Evolutionary conservation across 1,140 invertebrate species (phyloP).

Genomic region (Sitophilus oryzae): DNA sequence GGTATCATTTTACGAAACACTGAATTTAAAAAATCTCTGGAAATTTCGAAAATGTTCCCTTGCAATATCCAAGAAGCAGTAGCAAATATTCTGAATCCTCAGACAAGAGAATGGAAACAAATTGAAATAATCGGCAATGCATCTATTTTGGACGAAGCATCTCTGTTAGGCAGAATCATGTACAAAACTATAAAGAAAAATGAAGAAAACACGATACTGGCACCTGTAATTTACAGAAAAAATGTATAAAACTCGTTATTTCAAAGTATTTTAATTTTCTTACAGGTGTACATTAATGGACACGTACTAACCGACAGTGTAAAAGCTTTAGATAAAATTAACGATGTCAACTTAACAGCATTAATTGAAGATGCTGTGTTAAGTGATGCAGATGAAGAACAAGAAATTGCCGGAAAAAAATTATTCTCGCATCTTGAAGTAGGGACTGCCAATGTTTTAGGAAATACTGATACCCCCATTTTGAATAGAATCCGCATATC

Average conservation of each 20-base stretch:
- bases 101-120: constrained; percentile 21
- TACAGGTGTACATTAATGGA: constrained; percentile 26
- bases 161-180: constrained; percentile 25
- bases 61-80: constrained; percentile 29
- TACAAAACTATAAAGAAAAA: constrained; percentile 28
- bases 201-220: constrained; percentile 24
- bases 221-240: not conserved
- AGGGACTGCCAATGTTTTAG: constrained; percentile 17
- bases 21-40: constrained; percentile 23
- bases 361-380: constrained; percentile 36
- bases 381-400: constrained; percentile 25
- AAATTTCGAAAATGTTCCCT: constrained; percentile 14
- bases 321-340: constrained; percentile 26
- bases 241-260: not conserved
- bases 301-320: constrained; percentile 28
- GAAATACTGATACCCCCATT: constrained; percentile 28
- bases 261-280: not conserved
- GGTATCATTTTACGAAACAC: constrained; percentile 22
- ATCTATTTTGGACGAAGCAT: constrained; percentile 24
- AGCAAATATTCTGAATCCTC: constrained; percentile 27
- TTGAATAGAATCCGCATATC: constrained; percentile 29
- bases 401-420: constrained; percentile 28
- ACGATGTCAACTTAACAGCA: constrained; percentile 31
- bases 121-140: constrained; percentile 28
- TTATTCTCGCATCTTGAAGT: constrained; percentile 10